Evolutionary conservation across 1,140 invertebrate genomes (phyloP), one percentile per base, ranked within the genome.

Genomic region (Periplaneta americana): DNA sequence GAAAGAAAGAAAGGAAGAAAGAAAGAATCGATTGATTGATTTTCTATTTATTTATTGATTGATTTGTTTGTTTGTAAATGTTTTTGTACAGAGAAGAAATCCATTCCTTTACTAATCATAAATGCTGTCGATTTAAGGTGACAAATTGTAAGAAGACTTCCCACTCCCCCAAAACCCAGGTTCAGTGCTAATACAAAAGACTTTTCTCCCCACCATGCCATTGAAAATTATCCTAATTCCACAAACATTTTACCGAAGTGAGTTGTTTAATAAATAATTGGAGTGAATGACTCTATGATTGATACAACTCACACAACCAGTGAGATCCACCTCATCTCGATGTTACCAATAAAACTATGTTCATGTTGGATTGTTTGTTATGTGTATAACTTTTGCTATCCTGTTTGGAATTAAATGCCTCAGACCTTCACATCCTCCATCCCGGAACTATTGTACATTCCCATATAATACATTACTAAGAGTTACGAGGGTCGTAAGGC

Each of bases 21-120:
- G n/a, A n/a, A n/a, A n/a, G n/a, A n/a, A n/a, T n/a, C n/a, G n/a
- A 22, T 48, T 48, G 15, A 28, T 66, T 66, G 48, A 5, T 66
- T 28, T 66, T 66, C 1, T 66, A 66, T 66, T 66, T 66, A 66
- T 66, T 66, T 66, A 66, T 66, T 28, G n/a, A 66, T 66, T 36
- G n/a, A n/a, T n/a, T 33, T 10, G 1, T 77, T 77, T 77, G 75
- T 34, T 77, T 77, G 3, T 33, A 36, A 36, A 77, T 77, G 75
- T 77, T 77, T 77, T 77, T 77, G 75, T 77, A 77, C 75, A 77
- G 75, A 36, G 32, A 77, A 31, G 75, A 77, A 77, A 77, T 77
- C 31, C 6, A 15, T 36, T 34, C 35, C 15, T 34, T 34, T 77
- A 33, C 35, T 77, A 33, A 28, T 66, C 48, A 66, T 66, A 66